phyloP scores from a whole-genome alignment of 2,113 vertebrate genomes.

The Globicephala melas region DNA sequence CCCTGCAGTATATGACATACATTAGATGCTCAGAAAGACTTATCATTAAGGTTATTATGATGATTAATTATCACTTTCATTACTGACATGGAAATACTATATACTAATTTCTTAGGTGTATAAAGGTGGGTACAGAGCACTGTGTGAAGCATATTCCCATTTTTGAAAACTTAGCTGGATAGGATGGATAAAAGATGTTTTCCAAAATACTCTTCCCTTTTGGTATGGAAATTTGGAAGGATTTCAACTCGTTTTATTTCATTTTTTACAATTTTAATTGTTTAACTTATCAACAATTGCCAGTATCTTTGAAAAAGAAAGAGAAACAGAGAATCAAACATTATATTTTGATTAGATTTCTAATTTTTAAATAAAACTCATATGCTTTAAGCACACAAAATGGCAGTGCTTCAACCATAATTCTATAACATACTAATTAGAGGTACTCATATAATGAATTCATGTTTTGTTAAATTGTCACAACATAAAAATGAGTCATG shows the following conservation, averaged over 20 bases:
- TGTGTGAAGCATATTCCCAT: neutral
- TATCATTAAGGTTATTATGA: neutral
- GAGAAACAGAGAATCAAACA: neutral
- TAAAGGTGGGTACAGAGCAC: neutral
- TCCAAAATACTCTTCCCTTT: neutral
- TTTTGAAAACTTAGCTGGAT: neutral
- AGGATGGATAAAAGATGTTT: neutral
- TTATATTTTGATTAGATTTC: neutral
- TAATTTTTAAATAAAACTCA: neutral
- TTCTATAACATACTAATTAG: neutral
- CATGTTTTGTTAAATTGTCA: neutral
- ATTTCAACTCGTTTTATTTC: neutral
- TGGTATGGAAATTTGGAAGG: neutral
- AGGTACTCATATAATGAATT: neutral
- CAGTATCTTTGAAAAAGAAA: neutral
- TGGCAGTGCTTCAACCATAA: neutral
- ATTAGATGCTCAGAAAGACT: neutral
- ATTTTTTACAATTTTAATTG: neutral
- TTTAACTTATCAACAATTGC: neutral
- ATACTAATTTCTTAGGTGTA: neutral
- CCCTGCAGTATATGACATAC: neutral
- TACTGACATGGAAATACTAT: neutral
- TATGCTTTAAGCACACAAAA: neutral
- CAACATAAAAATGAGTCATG: neutral
- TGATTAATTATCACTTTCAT: neutral